Evolutionary conservation across 2,888 invertebrate genomes (phyloP).

Genomic region (Laspeyria flexula): DNA sequence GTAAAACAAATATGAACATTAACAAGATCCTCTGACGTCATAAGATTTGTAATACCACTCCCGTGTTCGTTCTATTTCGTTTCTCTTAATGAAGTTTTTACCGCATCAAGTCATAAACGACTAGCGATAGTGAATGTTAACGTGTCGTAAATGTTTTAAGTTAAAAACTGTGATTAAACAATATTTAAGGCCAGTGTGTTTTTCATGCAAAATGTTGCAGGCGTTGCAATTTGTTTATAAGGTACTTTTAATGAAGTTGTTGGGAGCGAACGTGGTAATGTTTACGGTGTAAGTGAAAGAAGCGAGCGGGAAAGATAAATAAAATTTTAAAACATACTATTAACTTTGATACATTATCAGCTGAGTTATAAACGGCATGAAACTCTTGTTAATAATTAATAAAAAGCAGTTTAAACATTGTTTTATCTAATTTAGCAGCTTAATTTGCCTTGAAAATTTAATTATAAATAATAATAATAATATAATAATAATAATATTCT

Average conservation of each 20-base stretch:
- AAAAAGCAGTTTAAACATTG: too few species aligned
- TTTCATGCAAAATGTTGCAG: constrained; percentile 28
- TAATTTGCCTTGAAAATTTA: too few species aligned
- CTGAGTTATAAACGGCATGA: too few species aligned
- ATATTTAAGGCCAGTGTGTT: constrained; percentile 30
- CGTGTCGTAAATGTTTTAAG: neutral
- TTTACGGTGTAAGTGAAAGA: constrained; percentile 13
- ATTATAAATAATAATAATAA: too few species aligned
- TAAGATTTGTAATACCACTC: constrained; percentile 7
- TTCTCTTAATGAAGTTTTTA: constrained; percentile 9
- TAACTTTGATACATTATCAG: neutral
- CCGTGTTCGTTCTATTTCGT: constrained; percentile 6
- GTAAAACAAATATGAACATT: constrained; percentile 9
- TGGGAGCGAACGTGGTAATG: constrained; percentile 25
- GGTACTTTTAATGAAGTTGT: constrained; percentile 59
- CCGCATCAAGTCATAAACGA: constrained; percentile 4
- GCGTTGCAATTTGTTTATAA: constrained; percentile 49
- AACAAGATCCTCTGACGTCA: constrained; percentile 7
- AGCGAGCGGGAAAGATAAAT: constrained; percentile 11
- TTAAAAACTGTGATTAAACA: constrained; percentile 18
- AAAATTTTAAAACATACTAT: neutral
- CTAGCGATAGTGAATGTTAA: neutral
- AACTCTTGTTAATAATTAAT: too few species aligned
- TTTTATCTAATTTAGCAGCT: too few species aligned
- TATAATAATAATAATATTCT: too few species aligned